Evolutionary conservation across 2,797 vertebrate species (phyloP).

Genomic region (Cryptoprocta ferox): DNA sequence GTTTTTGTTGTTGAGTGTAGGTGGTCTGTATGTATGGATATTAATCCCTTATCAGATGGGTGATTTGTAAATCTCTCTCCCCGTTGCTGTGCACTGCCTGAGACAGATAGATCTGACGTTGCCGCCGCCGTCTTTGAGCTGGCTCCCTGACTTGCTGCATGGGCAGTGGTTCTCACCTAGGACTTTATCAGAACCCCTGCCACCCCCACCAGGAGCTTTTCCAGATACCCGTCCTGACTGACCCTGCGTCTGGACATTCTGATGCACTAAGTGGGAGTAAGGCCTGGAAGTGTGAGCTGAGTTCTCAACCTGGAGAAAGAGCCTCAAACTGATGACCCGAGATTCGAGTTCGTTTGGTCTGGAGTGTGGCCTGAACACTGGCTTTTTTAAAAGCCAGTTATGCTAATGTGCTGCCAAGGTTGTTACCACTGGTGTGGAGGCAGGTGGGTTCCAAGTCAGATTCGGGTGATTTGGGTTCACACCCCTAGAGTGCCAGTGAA

Average conservation of each 20-base stretch:
- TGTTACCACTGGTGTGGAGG: background rate
- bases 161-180: background rate
- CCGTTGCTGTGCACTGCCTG: background rate
- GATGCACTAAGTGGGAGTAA: background rate
- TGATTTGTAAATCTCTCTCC: background rate
- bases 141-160: background rate
- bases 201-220: background rate
- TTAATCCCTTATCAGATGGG: background rate
- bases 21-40: background rate
- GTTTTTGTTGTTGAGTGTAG: background rate
- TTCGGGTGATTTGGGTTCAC: too few relatives aligned
- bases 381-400: background rate
- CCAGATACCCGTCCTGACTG: background rate
- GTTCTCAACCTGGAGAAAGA: background rate
- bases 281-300: background rate
- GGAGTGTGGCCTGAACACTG: background rate
- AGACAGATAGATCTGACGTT: background rate
- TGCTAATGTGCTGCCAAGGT: background rate
- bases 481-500: background rate
- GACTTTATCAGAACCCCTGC: background rate
- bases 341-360: background rate
- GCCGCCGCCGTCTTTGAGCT: background rate
- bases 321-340: background rate
- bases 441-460: background rate
- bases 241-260: background rate